Evolutionary conservation across 2,797 vertebrate species (phyloP), one percentile per base, ranked within the genome.

Genomic region (Enteromius unitaeniatus): DNA sequence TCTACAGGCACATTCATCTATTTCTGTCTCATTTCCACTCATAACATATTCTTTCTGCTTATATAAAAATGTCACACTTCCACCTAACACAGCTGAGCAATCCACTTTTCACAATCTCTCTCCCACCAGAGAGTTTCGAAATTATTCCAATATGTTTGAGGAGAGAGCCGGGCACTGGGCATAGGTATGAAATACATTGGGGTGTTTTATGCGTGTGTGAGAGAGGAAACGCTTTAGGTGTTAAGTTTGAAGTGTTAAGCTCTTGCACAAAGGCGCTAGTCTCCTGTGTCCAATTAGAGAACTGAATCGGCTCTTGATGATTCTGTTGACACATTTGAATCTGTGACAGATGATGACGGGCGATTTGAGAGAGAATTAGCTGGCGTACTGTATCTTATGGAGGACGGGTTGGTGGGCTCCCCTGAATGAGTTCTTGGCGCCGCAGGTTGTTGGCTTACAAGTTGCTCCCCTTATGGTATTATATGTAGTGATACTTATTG

Each of bases 221-320:
- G 47, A 67, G 62, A 68, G 73, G 62, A 79, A 70, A 45, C 23
- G 37, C 68, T 65, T 79, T 72, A 34, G 14, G 47, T 74, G 26
- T 83, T 83, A 74, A 79, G 60, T 49, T 72, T 78, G 53, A 78
- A 84, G 75, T 78, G 19, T 60, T 60, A 72, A 58, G 79, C 51
- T 81, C 58, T 70, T 21, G 40, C 82, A 55, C 60, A 78, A 86
- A 79, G 40, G 60, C 70, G 15, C 3, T 67, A 49, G 69, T 83
- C 75, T 83, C 85, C 45, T 28, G 69, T 86, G 85, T 67, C 76
- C 69, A 86, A 83, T 86, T 86, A 86, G 77, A 74, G 60, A 84
- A 79, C 21, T 4, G 40, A 40, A 79, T 79, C 68, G 40, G 31
- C 75, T 47, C 37, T 45, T 34, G 31, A 49, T 49, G 40, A 64